A percentile compares a stretch with the other conserved stretches of the same genome.
Evolutionary conservation across 2,797 vertebrate genomes (phyloP).

Genomic region (Danio jaintianensis): DNA sequence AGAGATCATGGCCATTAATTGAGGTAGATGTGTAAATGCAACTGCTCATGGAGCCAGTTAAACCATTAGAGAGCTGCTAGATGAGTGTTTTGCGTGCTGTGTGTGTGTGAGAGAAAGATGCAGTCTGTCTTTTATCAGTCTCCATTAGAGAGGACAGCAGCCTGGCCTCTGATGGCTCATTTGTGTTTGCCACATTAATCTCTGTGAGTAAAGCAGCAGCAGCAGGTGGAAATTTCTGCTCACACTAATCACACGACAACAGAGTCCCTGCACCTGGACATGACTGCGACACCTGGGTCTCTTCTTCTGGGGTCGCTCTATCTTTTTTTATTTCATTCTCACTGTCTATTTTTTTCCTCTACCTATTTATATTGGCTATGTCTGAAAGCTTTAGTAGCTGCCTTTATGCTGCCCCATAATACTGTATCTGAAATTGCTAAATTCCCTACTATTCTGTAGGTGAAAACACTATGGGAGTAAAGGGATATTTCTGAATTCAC

Average conservation of each 20-base stretch:
- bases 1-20: constrained; percentile 60
- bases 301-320: constrained; percentile 30
- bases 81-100: constrained; percentile 52
- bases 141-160: constrained; percentile 79
- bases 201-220: constrained; percentile 76
- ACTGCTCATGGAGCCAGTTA: constrained; percentile 70
- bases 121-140: constrained; percentile 85
- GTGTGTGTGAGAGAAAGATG: constrained; percentile 69
- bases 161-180: constrained; percentile 63
- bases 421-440: no score
- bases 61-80: constrained; percentile 70
- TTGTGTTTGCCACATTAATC: constrained; percentile 80
- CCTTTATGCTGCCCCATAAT: background rate
- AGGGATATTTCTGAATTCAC: no score
- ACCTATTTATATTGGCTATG: background rate
- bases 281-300: constrained; percentile 49
- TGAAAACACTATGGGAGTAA: no score
- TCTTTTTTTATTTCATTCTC: background rate
- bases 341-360: background rate
- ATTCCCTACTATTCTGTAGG: no score
- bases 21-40: constrained; percentile 68
- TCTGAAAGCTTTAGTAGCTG: background rate
- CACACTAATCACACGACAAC: constrained; percentile 79
- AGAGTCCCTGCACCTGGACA: constrained; percentile 80
- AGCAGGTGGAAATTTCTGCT: constrained; percentile 85